Conservation (phyloP, 2,113 vertebrate species). For the Nerophis lumbriciformis region DNA sequence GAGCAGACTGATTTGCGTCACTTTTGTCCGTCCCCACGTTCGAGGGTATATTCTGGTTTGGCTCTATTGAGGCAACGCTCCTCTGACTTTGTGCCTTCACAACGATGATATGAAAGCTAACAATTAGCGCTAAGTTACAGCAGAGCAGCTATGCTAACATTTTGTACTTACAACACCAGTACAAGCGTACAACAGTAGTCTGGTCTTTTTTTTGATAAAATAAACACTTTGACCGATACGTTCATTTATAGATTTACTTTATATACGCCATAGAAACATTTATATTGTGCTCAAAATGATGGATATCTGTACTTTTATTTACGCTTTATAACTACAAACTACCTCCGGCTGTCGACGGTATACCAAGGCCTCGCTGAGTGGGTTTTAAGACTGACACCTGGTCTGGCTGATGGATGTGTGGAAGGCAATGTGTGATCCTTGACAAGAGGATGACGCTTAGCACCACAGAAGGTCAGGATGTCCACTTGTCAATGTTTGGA, state of each 20-base stretch:
- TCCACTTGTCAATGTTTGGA: background rate
- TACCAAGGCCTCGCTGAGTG: slow-evolving; percentile 44
- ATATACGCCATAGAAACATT: slow-evolving; percentile 26
- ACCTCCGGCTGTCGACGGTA: slow-evolving; percentile 29
- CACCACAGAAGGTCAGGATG: slow-evolving; percentile 50
- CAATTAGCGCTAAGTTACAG: slow-evolving; percentile 27
- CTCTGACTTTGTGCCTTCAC: background rate
- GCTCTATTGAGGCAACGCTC: background rate
- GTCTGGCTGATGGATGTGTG: slow-evolving; percentile 42
- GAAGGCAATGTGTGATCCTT: slow-evolving; percentile 53
- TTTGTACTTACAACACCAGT: slow-evolving; percentile 34
- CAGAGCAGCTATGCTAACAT: slow-evolving; percentile 43
- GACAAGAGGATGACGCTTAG: slow-evolving; percentile 57
- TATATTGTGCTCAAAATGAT: slow-evolving; percentile 64
- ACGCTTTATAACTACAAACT: slow-evolving; percentile 14
- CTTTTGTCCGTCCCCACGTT: no score
- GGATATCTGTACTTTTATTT: slow-evolving; percentile 22
- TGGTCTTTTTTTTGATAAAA: slow-evolving; percentile 63
- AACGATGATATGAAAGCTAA: slow-evolving; percentile 14
- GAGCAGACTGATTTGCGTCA: no score
- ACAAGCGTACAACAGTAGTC: slow-evolving; percentile 66
- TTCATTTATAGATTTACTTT: slow-evolving; percentile 29
- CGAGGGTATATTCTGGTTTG: background rate
- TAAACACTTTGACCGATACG: slow-evolving; percentile 48
- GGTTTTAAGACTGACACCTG: slow-evolving; percentile 21